Evolutionary conservation across 1,140 invertebrate genomes (phyloP).

Genomic region (Eufriesea mexicana): DNA sequence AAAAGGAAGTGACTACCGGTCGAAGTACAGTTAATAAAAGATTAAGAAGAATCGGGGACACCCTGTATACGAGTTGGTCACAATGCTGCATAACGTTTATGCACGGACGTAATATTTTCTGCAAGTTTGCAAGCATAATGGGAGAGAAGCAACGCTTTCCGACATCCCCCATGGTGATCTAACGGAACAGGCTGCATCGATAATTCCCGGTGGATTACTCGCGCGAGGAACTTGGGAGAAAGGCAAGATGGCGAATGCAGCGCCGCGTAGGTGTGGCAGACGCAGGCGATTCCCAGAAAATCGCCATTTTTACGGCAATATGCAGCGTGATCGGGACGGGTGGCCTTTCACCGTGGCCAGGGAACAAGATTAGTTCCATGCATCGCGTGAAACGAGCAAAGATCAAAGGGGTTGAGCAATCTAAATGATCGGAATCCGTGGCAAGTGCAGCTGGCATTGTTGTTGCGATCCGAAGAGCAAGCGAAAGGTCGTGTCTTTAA

Average conservation of each 20-base stretch:
- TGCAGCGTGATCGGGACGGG: background rate
- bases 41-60: too few relatives aligned
- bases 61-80: too few relatives aligned
- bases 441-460: conserved; percentile 37
- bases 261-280: conserved; percentile 35
- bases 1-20: conserved; percentile 34
- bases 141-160: background rate
- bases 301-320: conserved; percentile 30
- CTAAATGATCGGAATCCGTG: conserved; percentile 20
- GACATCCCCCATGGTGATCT: background rate
- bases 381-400: background rate
- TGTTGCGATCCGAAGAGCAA: background rate
- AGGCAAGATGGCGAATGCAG: background rate
- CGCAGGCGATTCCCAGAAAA: conserved; percentile 21
- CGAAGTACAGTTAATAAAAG: conserved; percentile 12
- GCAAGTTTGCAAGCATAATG: background rate
- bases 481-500: conserved; percentile 30
- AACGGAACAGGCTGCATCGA: conserved; percentile 2
- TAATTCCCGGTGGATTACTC: background rate
- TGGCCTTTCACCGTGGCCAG: conserved; percentile 29
- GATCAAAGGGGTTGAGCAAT: conserved; percentile 35
- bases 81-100: too few relatives aligned
- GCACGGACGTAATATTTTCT: background rate
- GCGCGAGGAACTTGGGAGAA: background rate
- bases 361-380: conserved; percentile 35